Conservation (phyloP, 2,888 invertebrate genomes). For the Lasioglossum figueresi region DNA sequence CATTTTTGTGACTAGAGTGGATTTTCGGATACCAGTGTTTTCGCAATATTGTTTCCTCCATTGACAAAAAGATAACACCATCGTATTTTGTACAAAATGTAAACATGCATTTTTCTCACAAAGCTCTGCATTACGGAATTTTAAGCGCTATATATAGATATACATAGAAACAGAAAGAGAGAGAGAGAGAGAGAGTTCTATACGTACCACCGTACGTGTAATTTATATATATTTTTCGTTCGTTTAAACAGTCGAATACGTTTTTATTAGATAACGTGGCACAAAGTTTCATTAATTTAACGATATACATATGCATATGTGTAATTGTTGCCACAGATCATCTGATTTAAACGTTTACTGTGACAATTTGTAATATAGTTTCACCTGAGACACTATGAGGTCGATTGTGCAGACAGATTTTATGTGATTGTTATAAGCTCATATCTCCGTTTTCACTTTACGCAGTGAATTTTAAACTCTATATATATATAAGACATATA, state of each 20-base stretch:
- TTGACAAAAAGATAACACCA: slow-evolving; percentile 37
- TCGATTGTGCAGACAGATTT: slow-evolving; percentile 72
- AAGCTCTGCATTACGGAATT: slow-evolving; percentile 53
- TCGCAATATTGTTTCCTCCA: slow-evolving; percentile 57
- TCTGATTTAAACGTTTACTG: slow-evolving; percentile 70
- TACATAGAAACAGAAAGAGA: slow-evolving; percentile 27
- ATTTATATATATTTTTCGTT: slow-evolving; percentile 61
- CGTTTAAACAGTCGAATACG: slow-evolving; percentile 57
- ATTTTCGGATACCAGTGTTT: slow-evolving; percentile 44
- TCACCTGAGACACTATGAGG: slow-evolving; percentile 74
- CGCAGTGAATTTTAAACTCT: slow-evolving; percentile 77
- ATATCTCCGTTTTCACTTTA: slow-evolving; percentile 71
- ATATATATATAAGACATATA: slow-evolving; percentile 53
- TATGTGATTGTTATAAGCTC: slow-evolving; percentile 74
- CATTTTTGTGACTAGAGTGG: slow-evolving; percentile 44
- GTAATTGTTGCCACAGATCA: slow-evolving; percentile 69
- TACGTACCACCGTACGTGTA: slow-evolving; percentile 55
- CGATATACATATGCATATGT: slow-evolving; percentile 37
- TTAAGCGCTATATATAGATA: slow-evolving; percentile 44
- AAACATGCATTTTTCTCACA: slow-evolving; percentile 58
- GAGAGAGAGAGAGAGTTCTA: slow-evolving; percentile 38
- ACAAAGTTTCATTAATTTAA: slow-evolving; percentile 62
- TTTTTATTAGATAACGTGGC: slow-evolving; percentile 62
- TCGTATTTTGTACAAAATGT: slow-evolving; percentile 63
- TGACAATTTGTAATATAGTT: slow-evolving; percentile 77